A percentile compares a stretch with the other conserved stretches of the same genome.
phyloP scores from a whole-genome alignment of 2,888 invertebrate genomes.

The Nebria salina region DNA sequence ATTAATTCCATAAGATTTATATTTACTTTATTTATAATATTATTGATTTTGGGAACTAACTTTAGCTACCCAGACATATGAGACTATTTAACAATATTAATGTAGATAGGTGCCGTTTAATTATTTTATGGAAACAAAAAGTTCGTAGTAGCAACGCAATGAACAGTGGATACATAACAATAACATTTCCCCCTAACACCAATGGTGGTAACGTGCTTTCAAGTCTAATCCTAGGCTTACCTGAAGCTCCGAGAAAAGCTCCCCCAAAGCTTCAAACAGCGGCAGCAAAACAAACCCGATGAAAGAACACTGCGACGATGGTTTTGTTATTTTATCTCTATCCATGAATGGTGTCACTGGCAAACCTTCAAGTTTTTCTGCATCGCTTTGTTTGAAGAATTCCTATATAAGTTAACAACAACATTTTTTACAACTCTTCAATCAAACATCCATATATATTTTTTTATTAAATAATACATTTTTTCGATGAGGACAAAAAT shows the following conservation, averaged over 20 bases:
- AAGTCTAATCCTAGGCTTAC: conserved; percentile 59
- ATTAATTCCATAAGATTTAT: too few relatives aligned
- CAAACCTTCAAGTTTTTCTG: conserved; percentile 82
- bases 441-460: background rate
- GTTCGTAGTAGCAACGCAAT: background rate
- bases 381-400: conserved; percentile 82
- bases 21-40: too few relatives aligned
- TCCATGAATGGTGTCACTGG: conserved; percentile 90
- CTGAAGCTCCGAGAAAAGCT: conserved; percentile 77
- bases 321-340: conserved; percentile 84
- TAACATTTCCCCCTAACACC: conserved; percentile 29
- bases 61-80: too few relatives aligned
- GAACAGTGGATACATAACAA: conserved; percentile 10
- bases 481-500: too few relatives aligned
- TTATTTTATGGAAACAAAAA: background rate
- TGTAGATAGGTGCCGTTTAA: too few relatives aligned
- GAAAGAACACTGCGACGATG: conserved; percentile 85
- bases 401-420: conserved; percentile 62
- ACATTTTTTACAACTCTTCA: background rate
- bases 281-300: conserved; percentile 84
- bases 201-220: conserved; percentile 37
- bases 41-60: too few relatives aligned
- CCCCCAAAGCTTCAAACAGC: conserved; percentile 80
- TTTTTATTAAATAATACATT: background rate
- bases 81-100: too few relatives aligned